Evolutionary conservation across 2,888 invertebrate species (phyloP), one percentile per base, ranked within the genome.

Genomic region (Diarsia mendica): DNA sequence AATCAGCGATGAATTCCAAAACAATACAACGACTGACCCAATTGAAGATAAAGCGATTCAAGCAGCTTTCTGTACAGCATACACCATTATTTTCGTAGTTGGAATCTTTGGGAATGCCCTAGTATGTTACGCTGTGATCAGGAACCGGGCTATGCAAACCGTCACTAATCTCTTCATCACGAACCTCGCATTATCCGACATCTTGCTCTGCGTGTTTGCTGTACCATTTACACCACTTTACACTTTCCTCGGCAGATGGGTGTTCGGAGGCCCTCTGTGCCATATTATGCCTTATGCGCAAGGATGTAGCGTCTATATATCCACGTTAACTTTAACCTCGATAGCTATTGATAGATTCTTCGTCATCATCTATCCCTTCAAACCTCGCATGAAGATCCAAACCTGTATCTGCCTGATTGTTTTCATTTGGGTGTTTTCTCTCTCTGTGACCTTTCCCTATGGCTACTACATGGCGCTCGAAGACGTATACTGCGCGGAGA

Each of bases 261-360:
- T 98, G 13, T 99, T 99, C 90, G 99, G 99, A 0, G 97, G 97
- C 58, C 96, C 97, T 23, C 96, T 99, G 51, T 99, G 99, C 93
- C 98, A 98, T 92, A 96, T 99, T 84, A 98, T 99, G 84, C 98
- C 99, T 49, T 98, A 98, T 93, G 98, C 98, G 18, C 98, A 98
- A 94, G 98, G 98, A 48, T 98, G 98, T 77, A 98, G 98, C 91
- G 98, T 99, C 64, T 99, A 99, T 94, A 98, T 99, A 86, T 98
- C 98, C 60, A 98, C 99, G 0, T 96, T 99, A 82, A 99, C 99
- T 0, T 96, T 99, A 64, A 99, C 98, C 3, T 98, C 98, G 44
- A 99, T 99, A 85, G 99, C 99, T n/a, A 97, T 99, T 82, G 99
- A 99, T 94, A 97, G 99, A 80, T 99, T 98, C 94, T 98, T 98